Conservation (phyloP, 2,888 invertebrate genomes). For the Amphiduros pacificus region DNA sequence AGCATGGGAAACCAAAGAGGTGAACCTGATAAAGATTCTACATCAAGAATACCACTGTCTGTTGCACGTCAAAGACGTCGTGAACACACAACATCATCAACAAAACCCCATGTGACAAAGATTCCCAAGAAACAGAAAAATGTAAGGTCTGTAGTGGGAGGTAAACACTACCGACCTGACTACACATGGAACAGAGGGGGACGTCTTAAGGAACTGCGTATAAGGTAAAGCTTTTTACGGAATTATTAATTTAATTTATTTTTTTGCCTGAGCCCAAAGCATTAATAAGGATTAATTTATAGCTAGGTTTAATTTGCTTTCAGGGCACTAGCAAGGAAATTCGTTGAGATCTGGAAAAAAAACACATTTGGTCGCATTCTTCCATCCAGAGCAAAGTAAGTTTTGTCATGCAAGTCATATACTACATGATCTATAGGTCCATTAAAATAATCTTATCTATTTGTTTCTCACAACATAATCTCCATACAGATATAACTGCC, state of each 20-base stretch:
- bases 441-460: not conserved
- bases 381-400: conserved; percentile 44
- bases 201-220: conserved; percentile 50
- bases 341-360: conserved; percentile 41
- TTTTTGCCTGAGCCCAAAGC: not conserved
- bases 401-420: too few relatives aligned
- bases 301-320: conserved; percentile 21
- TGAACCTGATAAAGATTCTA: too few relatives aligned
- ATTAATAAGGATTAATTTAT: not conserved
- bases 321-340: conserved; percentile 52
- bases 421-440: too few relatives aligned
- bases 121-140: too few relatives aligned
- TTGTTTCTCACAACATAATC: not conserved
- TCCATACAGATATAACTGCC: not conserved
- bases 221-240: conserved; percentile 37
- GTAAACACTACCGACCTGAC: conserved; percentile 42
- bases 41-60: too few relatives aligned
- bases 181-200: conserved; percentile 57
- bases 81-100: too few relatives aligned
- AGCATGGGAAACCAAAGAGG: too few relatives aligned
- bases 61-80: too few relatives aligned
- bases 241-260: not conserved
- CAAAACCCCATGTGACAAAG: too few relatives aligned
- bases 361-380: conserved; percentile 49
- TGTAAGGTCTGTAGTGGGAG: too few relatives aligned